These are phyloP conservation scores for Eristalinus sepulchralis DNA, from an alignment of 2,888 invertebrate genomes.

Conservation along the genomic window DNA sequence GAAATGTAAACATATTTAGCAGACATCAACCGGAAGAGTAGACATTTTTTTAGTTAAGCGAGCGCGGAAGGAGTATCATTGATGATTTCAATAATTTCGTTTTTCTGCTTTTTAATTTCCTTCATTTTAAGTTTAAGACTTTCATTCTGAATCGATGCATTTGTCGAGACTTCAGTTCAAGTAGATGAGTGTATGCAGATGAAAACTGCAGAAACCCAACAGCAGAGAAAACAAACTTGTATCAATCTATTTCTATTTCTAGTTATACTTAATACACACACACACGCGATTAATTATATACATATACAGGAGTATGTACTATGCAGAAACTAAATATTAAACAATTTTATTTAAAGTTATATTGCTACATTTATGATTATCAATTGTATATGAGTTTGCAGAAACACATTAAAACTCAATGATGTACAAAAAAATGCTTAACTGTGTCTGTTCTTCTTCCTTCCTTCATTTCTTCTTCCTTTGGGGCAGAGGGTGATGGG, in stretches of 20 bases:
- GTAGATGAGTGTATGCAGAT: background rate
- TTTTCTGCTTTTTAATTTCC: background rate
- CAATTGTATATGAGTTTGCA: conserved; percentile 47
- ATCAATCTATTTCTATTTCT: conserved; percentile 35
- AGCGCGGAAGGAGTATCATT: conserved; percentile 19
- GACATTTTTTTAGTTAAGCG: conserved; percentile 12
- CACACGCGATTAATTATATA: conserved; percentile 48
- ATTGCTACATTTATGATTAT: conserved; percentile 37
- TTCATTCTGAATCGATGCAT: conserved; percentile 4
- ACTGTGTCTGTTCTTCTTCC: background rate
- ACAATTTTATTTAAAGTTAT: conserved; percentile 60
- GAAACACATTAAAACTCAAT: conserved; percentile 44
- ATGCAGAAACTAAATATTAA: conserved; percentile 40
- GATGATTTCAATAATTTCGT: background rate
- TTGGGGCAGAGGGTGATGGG: no score
- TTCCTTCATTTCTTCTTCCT: no score
- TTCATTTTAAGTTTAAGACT: conserved; percentile 19
- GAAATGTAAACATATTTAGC: conserved; percentile 9
- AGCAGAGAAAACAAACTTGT: conserved; percentile 6
- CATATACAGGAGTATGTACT: conserved; percentile 16
- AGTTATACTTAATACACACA: conserved; percentile 26
- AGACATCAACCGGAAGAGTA: background rate
- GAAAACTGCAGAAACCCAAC: background rate
- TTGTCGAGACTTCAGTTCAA: conserved; percentile 42
- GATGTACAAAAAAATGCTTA: conserved; percentile 31